A percentile compares a stretch with the other conserved stretches of the same genome.
Evolutionary conservation across 2,113 vertebrate genomes (phyloP).

Genomic region (Opisthocomus hoazin): DNA sequence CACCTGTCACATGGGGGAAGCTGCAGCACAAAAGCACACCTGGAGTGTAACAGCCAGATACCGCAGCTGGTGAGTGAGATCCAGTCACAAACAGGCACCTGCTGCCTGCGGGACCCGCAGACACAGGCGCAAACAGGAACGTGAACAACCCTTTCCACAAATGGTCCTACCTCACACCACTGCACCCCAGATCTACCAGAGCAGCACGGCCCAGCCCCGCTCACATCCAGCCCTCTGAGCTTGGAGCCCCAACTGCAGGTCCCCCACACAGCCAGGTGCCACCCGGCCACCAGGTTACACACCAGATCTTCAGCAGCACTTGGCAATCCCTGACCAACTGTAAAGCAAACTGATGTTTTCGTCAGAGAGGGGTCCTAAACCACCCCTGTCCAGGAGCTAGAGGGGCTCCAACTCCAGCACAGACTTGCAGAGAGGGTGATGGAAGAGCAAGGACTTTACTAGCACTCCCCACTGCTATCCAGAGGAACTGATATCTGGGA

Average conservation of each 20-base stretch:
- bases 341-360: background rate
- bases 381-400: background rate
- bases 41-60: background rate
- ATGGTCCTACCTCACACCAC: background rate
- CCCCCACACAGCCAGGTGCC: background rate
- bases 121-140: background rate
- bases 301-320: background rate
- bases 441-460: background rate
- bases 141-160: background rate
- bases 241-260: background rate
- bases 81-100: background rate
- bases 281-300: background rate
- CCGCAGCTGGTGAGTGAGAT: background rate
- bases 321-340: background rate
- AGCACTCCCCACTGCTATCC: background rate
- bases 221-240: background rate
- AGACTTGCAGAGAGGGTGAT: background rate
- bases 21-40: background rate
- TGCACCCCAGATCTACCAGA: background rate
- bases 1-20: fast-evolving
- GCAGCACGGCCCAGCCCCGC: background rate
- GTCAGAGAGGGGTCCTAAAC: background rate
- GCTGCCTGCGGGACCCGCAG: background rate
- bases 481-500: background rate
- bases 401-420: background rate